Evolutionary conservation across 2,888 invertebrate species (phyloP).

Genomic region (Caenorhabditis sp.): DNA sequence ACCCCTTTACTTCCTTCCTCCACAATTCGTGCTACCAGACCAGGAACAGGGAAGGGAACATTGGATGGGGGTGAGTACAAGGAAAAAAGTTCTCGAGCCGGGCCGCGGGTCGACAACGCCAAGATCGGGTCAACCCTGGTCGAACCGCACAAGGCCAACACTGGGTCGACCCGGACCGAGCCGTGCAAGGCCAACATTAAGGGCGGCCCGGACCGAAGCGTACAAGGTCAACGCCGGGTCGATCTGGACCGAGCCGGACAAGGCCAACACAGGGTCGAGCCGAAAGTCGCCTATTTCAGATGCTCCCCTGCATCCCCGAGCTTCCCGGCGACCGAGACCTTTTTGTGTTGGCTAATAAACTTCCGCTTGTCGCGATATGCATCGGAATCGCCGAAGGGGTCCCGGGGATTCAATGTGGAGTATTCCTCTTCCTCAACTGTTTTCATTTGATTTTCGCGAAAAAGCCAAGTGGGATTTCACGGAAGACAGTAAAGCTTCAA

Average conservation of each 20-base stretch:
- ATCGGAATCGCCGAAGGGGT: slow-evolving; percentile 9
- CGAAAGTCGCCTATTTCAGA: not conserved
- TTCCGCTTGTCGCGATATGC: not conserved
- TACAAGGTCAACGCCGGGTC: too few species aligned
- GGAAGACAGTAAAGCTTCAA: slow-evolving; percentile 4
- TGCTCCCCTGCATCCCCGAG: not conserved
- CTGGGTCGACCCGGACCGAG: too few species aligned
- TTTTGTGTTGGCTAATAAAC: not conserved
- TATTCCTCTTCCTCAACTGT: not conserved
- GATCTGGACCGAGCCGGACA: too few species aligned
- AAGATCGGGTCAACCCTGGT: too few species aligned
- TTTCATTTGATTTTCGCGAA: not conserved
- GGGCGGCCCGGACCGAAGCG: too few species aligned
- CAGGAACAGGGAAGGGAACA: not conserved
- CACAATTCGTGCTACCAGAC: not conserved
- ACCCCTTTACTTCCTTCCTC: not conserved
- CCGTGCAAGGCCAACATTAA: too few species aligned
- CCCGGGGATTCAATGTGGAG: not conserved
- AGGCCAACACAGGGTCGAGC: too few species aligned
- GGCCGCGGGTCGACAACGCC: too few species aligned
- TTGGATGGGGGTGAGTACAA: not conserved
- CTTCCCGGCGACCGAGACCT: not conserved
- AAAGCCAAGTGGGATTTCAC: not conserved
- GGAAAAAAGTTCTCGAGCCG: too few species aligned
- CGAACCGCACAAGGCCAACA: too few species aligned